Evolutionary conservation across 2,888 invertebrate species (phyloP).

Genomic region (Drosophila nigricruria): DNA sequence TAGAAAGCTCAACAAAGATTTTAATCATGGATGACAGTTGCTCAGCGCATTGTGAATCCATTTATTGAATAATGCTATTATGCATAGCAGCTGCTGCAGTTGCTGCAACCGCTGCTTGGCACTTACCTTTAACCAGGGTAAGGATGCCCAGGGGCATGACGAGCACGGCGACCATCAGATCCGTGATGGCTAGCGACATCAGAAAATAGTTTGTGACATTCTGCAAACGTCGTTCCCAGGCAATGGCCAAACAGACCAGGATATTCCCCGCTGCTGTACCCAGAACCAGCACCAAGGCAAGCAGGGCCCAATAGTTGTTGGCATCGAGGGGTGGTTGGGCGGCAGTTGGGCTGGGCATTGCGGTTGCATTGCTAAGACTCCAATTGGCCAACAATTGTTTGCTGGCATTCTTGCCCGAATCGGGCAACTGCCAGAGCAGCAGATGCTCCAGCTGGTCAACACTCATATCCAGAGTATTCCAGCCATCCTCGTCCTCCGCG

Average conservation of each 20-base stretch:
- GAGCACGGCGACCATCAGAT: slow-evolving; percentile 96
- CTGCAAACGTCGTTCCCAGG: slow-evolving; percentile 95
- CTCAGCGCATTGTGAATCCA: not conserved
- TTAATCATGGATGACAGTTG: not conserved
- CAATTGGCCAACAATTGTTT: slow-evolving; percentile 32
- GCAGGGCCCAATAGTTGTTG: slow-evolving; percentile 94
- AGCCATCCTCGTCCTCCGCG: slow-evolving; percentile 46
- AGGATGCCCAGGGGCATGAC: slow-evolving; percentile 98
- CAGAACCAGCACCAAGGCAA: slow-evolving; percentile 91
- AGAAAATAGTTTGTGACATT: slow-evolving; percentile 99
- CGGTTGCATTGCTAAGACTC: slow-evolving; percentile 55
- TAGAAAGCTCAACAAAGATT: not conserved
- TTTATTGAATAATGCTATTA: not conserved
- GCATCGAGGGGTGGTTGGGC: slow-evolving; percentile 49
- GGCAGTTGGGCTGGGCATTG: slow-evolving; percentile 3
- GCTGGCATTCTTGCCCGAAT: slow-evolving; percentile 28
- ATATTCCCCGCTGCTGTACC: slow-evolving; percentile 97
- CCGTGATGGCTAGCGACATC: slow-evolving; percentile 97
- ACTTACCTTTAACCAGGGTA: slow-evolving; percentile 92
- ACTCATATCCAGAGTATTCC: slow-evolving; percentile 49
- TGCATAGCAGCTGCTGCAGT: not conserved
- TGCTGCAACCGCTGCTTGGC: not conserved
- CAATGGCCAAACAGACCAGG: slow-evolving; percentile 96
- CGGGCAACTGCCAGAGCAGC: slow-evolving; percentile 52
- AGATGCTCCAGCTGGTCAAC: slow-evolving; percentile 54